These are phyloP conservation scores for Microcebus jonahi DNA, from an alignment of 2,113 vertebrate genomes.

Conservation along the genomic window DNA sequence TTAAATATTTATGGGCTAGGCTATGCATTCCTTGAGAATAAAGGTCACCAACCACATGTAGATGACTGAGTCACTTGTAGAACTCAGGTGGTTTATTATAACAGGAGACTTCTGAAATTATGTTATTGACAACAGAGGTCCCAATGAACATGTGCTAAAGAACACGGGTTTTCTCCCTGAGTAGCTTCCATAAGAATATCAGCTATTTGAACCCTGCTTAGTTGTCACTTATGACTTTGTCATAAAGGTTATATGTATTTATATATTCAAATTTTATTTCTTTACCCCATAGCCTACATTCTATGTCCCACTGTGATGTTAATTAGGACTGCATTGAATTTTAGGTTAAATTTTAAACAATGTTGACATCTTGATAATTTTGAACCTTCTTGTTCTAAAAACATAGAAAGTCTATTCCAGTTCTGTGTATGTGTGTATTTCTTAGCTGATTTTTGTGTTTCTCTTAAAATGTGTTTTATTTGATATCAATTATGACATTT, in stretches of 20 bases:
- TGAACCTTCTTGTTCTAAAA: not conserved
- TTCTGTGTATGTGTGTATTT: not conserved
- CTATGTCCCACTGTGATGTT: not conserved
- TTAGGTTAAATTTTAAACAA: conserved; percentile 25
- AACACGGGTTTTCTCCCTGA: not conserved
- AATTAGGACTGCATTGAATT: not conserved
- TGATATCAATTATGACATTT: not conserved
- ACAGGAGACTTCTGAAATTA: not conserved
- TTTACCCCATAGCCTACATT: not conserved
- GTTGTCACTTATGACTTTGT: not conserved
- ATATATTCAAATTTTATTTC: not conserved
- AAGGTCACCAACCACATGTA: not conserved
- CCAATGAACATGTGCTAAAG: not conserved
- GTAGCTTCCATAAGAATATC: not conserved
- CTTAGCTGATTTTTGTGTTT: not conserved
- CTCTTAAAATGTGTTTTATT: not conserved
- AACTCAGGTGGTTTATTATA: not conserved
- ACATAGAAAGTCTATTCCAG: not conserved
- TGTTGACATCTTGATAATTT: not conserved
- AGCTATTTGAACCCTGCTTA: not conserved
- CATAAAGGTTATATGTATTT: not conserved
- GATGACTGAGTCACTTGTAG: not conserved
- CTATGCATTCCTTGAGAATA: not conserved
- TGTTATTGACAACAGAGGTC: not conserved
- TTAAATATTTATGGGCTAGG: not conserved